Conservation (phyloP, 2,113 vertebrate species). For the Falcunculus frontatus region DNA sequence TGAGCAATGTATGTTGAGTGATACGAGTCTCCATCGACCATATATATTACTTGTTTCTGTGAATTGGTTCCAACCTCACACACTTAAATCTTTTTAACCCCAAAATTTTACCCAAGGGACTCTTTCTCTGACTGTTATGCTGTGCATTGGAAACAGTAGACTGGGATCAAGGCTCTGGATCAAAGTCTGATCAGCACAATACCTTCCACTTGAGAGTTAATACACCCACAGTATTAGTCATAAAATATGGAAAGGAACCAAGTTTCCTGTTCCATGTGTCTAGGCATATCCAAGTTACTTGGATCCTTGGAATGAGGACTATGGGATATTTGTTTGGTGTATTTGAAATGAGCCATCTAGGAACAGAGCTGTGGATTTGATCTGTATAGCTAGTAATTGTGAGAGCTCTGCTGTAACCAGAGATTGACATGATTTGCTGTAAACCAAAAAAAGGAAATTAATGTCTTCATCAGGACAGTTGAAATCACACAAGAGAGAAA, state of each 20-base stretch:
- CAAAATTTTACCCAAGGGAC: neutral
- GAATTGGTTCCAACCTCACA: neutral
- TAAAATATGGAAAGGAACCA: neutral
- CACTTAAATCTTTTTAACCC: neutral
- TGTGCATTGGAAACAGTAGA: neutral
- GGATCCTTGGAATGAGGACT: neutral
- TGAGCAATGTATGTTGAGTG: neutral
- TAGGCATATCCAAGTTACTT: neutral
- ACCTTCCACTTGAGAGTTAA: neutral
- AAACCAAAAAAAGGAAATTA: neutral
- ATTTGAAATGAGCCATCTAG: neutral
- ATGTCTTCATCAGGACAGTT: rapidly evolving
- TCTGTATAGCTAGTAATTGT: neutral
- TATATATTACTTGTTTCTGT: neutral
- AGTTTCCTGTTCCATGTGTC: neutral
- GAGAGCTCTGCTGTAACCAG: neutral
- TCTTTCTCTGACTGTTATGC: neutral
- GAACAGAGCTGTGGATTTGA: neutral
- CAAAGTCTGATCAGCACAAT: neutral
- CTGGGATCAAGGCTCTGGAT: neutral
- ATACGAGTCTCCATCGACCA: neutral
- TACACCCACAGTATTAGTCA: neutral
- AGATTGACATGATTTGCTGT: neutral
- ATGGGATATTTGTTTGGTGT: neutral
- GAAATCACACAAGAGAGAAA: neutral